Percentiles rank a stretch among this genome's conserved stretches.
Conservation (phyloP, 2,888 invertebrate genomes). For the Syrphus vitripennis region DNA sequence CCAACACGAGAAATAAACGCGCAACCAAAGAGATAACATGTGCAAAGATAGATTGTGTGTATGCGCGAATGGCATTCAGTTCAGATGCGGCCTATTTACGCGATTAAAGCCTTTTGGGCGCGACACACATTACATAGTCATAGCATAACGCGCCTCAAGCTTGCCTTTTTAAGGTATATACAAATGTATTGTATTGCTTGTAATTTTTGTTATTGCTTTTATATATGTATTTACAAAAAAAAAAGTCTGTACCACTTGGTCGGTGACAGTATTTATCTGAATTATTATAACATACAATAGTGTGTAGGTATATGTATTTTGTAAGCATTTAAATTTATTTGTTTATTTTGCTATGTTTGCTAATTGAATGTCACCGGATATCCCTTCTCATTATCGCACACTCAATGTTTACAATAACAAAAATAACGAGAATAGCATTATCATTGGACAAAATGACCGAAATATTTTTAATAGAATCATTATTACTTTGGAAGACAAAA, state of each 20-base stretch:
- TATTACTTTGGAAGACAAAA: not conserved
- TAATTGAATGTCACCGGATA: conserved; percentile 70
- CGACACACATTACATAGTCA: conserved; percentile 37
- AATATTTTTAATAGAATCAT: conserved; percentile 33
- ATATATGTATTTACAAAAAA: not conserved
- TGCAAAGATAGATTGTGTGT: conserved; percentile 64
- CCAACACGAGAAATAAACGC: conserved; percentile 24
- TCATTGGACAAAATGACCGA: conserved; percentile 10
- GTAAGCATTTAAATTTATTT: conserved; percentile 54
- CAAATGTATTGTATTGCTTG: conserved; percentile 25
- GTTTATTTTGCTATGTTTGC: conserved; percentile 59
- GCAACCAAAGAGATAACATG: conserved; percentile 58
- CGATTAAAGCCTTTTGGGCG: conserved; percentile 69
- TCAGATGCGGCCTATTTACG: conserved; percentile 64
- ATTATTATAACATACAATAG: not conserved
- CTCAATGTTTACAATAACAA: conserved; percentile 49
- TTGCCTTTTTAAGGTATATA: not conserved
- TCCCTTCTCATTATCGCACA: conserved; percentile 56
- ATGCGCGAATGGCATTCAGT: conserved; percentile 51
- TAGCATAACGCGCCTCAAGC: conserved; percentile 25
- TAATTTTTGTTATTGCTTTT: conserved; percentile 24
- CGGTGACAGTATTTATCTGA: not conserved
- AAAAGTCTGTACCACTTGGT: not conserved
- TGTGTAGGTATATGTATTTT: conserved; percentile 8
- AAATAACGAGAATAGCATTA: not conserved